Evolutionary conservation across 2,113 vertebrate genomes (phyloP), one percentile per base, ranked within the genome.

Genomic region (Vidua chalybeata): DNA sequence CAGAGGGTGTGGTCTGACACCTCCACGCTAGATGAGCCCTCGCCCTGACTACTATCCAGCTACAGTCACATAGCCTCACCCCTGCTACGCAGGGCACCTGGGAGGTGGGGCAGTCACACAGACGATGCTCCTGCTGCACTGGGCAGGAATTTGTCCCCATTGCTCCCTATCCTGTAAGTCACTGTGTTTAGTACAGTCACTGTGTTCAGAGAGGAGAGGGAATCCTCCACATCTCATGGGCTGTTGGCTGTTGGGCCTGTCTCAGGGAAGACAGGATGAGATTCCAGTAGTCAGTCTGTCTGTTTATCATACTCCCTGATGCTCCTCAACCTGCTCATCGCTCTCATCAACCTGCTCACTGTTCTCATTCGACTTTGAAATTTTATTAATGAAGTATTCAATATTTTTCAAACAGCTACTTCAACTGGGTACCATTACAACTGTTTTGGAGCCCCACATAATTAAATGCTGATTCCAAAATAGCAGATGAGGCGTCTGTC

Each of bases 11-110:
- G 49, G 15, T 31, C 19, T 67, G 39, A 59, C 69, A 46, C 10
- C 13, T 46, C 27, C 52, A n/a, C 19, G 26, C 31, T 8, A 5
- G 19, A 74, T 11, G 87, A 39, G 22, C 28, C 16, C 41, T 17
- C 0, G 1, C 27, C 24, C 39, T 68, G 46, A n/a, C 20, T 39
- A 3, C 1, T 30, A n/a, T 30, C 24, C 69, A 59, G 69, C 28
- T 15, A 20, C 31, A 35, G 51, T 33, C 52, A 49, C 19, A 75
- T 28, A 61, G 19, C 28, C 33, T 61, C 78, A 54, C 1, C 21
- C 28, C 28, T 24, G 13, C 13, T 7, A 45, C 0, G 0, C 33
- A 0, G 2, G 37, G 9, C 20, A n/a, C 33, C 27, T 74, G 69
- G 33, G 33, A 81, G 45, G 27, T 0, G 1, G 19, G 22, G 61